Base-by-base conservation (phyloP, 2,888 invertebrate species). In the Diogma glabrata region DNA sequence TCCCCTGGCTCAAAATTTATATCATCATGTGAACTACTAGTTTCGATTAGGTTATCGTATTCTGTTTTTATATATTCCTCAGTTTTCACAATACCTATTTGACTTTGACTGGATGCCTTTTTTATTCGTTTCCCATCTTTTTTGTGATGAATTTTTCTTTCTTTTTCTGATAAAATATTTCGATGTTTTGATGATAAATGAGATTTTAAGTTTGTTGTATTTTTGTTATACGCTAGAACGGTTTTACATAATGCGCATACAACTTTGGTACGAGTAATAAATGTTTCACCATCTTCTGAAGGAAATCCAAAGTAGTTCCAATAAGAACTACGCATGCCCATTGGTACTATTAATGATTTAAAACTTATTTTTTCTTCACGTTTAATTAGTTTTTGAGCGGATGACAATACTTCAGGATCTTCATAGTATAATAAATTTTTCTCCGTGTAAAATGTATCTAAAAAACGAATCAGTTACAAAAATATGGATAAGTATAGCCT, bases 301-400 rank as follows among this genome's bases (percentile, higher is more conserved):
- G 69, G 69, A 55, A 67, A 69, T 2, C 70, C 69, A 53, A 70
- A 69, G 56, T 67, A 64, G 50, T 65, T 66, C 69, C 69, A 69
- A 53, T 67, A 69, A 3, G 64, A 64, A 57, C 68, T 69, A 52
- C 66, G 65, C 69, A 70, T 69, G n/a, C 51, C 50, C 7, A 52
- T 23, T 3, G 57, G 57, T 3, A 57, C 52, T 4, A 55, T 26
- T 3, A 48, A 23, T 10, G 22, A 22, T 14, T 30, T 30, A 10
- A 22, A 48, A 7, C 33, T 19, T 14, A 48, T 33, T 20, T 30
- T 19, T 20, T 48, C 22, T 12, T 47, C 43, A 12, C 43, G 43
- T 43, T 43, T 43, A 22, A 43, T 43, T 12, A 43, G n/a, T n/a
- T n/a, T n/a, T n/a, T n/a, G n/a, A n/a, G n/a, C n/a, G n/a, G n/a